phyloP scores from a whole-genome alignment of 2,113 vertebrate genomes.

The Orycteropus afer region DNA sequence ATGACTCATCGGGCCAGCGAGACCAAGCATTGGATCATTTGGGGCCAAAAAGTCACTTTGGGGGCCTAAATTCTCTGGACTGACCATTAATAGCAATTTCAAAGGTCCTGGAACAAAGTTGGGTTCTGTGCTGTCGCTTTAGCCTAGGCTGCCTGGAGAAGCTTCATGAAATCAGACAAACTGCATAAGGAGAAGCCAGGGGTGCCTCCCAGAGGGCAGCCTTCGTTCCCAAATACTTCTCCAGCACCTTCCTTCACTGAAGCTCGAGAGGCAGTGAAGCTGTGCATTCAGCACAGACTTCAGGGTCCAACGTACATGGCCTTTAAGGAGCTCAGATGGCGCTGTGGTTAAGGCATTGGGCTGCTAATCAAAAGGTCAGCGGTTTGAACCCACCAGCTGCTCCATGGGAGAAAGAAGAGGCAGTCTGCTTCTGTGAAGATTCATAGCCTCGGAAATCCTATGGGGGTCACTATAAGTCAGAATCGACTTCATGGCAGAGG shows the following conservation, averaged over 20 bases:
- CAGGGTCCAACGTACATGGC: background rate
- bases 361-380: too few species aligned
- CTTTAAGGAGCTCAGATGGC: too few species aligned
- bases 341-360: too few species aligned
- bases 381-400: too few species aligned
- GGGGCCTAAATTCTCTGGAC: constrained; percentile 41
- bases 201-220: background rate
- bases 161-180: background rate
- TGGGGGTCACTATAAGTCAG: too few species aligned
- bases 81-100: constrained; percentile 31
- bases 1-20: constrained; percentile 55
- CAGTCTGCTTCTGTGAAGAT: too few species aligned
- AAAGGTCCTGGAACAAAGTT: background rate
- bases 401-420: too few species aligned
- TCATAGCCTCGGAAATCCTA: too few species aligned
- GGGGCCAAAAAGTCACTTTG: constrained; percentile 3
- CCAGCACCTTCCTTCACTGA: background rate
- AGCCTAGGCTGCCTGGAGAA: background rate
- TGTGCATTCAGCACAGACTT: constrained; percentile 17
- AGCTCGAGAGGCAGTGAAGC: background rate
- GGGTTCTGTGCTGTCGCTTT: background rate
- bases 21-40: constrained; percentile 61
- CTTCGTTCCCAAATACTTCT: background rate
- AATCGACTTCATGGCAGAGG: too few species aligned
- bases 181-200: background rate